A percentile compares a stretch with the other conserved stretches of the same genome.
These are phyloP conservation scores for Poecilus cupreus DNA, from an alignment of 2,888 invertebrate species.

Conservation along the genomic window DNA sequence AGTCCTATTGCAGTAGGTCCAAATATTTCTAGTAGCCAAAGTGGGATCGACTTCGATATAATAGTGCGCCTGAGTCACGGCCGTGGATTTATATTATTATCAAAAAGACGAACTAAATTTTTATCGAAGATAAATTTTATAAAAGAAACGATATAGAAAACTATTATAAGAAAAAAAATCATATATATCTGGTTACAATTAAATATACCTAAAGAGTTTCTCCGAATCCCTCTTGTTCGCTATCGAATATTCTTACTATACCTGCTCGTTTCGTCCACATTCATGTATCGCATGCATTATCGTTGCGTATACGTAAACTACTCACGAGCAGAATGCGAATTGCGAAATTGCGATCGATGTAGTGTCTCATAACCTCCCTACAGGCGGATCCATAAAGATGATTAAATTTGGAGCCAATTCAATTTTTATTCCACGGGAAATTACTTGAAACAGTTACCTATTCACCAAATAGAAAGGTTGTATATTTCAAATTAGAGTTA, in stretches of 20 bases:
- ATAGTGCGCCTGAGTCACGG: background rate
- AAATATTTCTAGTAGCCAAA: no score
- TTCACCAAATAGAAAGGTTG: no score
- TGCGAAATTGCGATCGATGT: background rate
- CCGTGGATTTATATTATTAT: slow-evolving; percentile 9
- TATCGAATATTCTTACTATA: slow-evolving; percentile 6
- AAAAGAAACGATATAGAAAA: slow-evolving; percentile 23
- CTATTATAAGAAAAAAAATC: background rate
- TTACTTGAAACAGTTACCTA: no score
- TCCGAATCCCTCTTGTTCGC: background rate
- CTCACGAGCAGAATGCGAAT: background rate
- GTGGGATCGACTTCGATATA: no score
- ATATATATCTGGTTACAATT: background rate
- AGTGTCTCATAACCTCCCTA: background rate
- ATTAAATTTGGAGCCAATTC: no score
- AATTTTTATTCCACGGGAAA: no score
- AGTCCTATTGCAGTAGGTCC: no score
- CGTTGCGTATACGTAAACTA: slow-evolving; percentile 5
- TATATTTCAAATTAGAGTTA: no score
- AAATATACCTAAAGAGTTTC: background rate
- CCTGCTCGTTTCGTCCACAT: slow-evolving; percentile 17
- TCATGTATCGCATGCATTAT: background rate
- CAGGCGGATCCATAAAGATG: no score
- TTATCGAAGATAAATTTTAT: slow-evolving; percentile 36
- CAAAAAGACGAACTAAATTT: slow-evolving; percentile 25